Base-by-base conservation (phyloP, 2,888 invertebrate genomes). In the Callinectes sapidus region DNA sequence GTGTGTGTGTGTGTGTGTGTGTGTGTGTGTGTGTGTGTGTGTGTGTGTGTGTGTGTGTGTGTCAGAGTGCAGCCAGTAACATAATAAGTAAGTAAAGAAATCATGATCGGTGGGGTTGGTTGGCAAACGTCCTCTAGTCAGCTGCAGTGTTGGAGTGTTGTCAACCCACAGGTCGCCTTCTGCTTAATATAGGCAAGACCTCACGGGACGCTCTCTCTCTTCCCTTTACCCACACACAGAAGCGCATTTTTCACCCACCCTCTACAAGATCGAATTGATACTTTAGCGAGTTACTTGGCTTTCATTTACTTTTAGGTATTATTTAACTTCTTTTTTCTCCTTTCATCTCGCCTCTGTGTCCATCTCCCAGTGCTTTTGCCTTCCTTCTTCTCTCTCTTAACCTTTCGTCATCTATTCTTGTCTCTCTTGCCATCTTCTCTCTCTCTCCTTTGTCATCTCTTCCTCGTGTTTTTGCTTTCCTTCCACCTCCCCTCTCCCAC, bases 21-120 rank as follows among this genome's bases (percentile, higher is more conserved):
- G 28, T 28, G 71, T 71, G 66, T 71, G 66, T 71, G 66, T 71
- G 66, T 71, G 66, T 77, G 77, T 77, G 77, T 77, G 77, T 77
- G 77, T 77, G 77, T 35, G 81, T 81, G 81, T 81, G 81, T 81
- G 81, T 81, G 81, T 35, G 35, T 81, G 81, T 81, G 81, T 32
- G 81, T 35, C 2, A 35, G 81, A n/a, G 3, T 32, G 81, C 32
- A 13, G 16, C n/a, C 23, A 35, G 35, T 81, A 35, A 35, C 35
- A 81, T 16, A 14, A 18, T 32, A 18, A 81, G 16, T 2, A 32
- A 28, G 23, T 23, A 28, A 28, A 71, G 28, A 71, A n/a, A 10
- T 71, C 71, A 71, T 71, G 71, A 71, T 71, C 6, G 71, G 48
- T 48, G 10, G 48, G 48, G 48, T 48, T 8, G 13, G 71, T 28